Percentiles rank a stretch among this genome's conserved stretches.
Conservation (phyloP, 2,888 invertebrate genomes). For the Melanotus villosus region DNA sequence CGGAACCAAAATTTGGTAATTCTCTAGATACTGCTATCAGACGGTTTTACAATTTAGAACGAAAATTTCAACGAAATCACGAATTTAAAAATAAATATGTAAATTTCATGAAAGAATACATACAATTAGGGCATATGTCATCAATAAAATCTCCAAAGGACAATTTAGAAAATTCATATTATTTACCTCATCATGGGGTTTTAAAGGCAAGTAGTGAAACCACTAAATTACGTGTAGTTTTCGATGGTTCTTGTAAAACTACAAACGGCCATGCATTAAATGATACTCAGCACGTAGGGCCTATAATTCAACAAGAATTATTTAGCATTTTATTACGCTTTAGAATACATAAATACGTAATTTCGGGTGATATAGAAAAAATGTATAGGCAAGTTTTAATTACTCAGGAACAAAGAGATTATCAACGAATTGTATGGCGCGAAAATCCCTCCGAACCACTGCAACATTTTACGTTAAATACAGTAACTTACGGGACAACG, state of each 20-base stretch:
- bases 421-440: slow-evolving; percentile 38
- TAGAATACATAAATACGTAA: slow-evolving; percentile 17
- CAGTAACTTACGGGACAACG: slow-evolving; percentile 20
- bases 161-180: background rate
- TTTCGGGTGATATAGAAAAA: slow-evolving; percentile 36
- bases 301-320: slow-evolving; percentile 43
- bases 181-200: slow-evolving; percentile 56
- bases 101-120: slow-evolving; percentile 9
- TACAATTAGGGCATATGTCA: background rate
- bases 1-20: background rate
- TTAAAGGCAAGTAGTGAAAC: slow-evolving; percentile 50
- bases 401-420: slow-evolving; percentile 9
- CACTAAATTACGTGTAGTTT: no score
- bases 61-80: background rate
- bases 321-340: slow-evolving; percentile 35
- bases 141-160: background rate
- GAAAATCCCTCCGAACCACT: slow-evolving; percentile 11
- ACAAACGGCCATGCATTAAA: slow-evolving; percentile 53
- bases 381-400: slow-evolving; percentile 41
- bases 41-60: background rate
- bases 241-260: slow-evolving; percentile 53
- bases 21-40: background rate
- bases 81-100: background rate
- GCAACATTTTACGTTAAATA: slow-evolving; percentile 12
- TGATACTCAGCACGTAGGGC: slow-evolving; percentile 53